Percentiles rank a stretch among this genome's conserved stretches.
Evolutionary conservation across 2,113 vertebrate genomes (phyloP).

Genomic region (Nesoenas mayeri): DNA sequence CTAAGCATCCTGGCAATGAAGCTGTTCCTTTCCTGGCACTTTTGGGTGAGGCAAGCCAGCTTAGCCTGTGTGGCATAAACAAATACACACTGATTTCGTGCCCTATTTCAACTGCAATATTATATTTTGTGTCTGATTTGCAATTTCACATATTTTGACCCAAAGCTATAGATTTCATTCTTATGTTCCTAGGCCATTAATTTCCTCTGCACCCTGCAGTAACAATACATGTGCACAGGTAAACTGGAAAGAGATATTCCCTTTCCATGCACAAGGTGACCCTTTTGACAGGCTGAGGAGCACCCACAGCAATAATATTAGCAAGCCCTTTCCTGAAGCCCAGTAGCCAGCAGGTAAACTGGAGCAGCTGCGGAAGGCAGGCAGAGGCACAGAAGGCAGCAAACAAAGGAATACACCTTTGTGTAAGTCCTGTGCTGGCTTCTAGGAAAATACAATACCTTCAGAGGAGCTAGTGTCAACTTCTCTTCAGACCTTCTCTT

Average conservation of each 20-base stretch:
- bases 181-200: neutral
- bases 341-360: neutral
- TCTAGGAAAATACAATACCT: conserved; percentile 65
- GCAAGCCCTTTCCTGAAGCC: neutral
- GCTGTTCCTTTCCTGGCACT: conserved; percentile 82
- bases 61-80: conserved; percentile 39
- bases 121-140: neutral
- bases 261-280: neutral
- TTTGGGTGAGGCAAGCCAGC: conserved; percentile 78
- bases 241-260: neutral
- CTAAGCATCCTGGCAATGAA: conserved; percentile 71
- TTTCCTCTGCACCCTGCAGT: neutral
- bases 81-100: neutral
- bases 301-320: neutral
- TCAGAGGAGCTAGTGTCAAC: conserved; percentile 75
- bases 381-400: neutral
- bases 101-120: neutral
- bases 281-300: neutral
- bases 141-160: neutral
- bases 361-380: neutral
- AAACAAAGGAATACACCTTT: neutral
- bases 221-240: accelerated
- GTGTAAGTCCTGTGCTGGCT: neutral
- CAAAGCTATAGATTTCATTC: neutral
- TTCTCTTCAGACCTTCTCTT: conserved; percentile 62